These are phyloP conservation scores for Epiblema foenella DNA, from an alignment of 2,888 invertebrate species.

Conservation along the genomic window DNA sequence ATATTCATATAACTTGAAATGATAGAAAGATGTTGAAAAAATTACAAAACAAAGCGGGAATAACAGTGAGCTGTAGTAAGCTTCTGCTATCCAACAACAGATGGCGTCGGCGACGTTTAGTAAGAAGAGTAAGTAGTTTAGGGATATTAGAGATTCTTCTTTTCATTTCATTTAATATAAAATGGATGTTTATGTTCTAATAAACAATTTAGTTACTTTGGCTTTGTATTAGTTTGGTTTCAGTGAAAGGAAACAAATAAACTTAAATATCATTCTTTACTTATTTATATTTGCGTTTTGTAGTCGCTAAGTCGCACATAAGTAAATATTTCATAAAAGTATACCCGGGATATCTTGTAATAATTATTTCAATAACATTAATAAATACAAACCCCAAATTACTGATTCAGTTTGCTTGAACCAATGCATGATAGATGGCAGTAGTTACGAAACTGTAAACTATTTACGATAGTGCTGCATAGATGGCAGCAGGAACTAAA, in stretches of 20 bases:
- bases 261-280: too few relatives aligned
- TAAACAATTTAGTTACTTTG: too few relatives aligned
- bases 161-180: too few relatives aligned
- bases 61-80: constrained; percentile 25
- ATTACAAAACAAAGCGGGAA: not conserved
- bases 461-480: constrained; percentile 8
- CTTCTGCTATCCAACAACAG: constrained; percentile 56
- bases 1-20: too few relatives aligned
- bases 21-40: not conserved
- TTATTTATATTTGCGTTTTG: too few relatives aligned
- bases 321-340: too few relatives aligned
- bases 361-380: not conserved
- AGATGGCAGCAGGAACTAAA: constrained; percentile 26
- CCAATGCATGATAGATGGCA: constrained; percentile 13
- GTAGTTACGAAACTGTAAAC: not conserved
- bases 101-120: constrained; percentile 49
- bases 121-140: not conserved
- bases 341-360: too few relatives aligned
- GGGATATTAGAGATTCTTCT: not conserved
- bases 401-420: not conserved
- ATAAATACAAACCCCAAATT: not conserved
- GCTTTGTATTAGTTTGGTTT: too few relatives aligned
- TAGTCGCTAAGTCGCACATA: too few relatives aligned
- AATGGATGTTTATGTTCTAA: too few relatives aligned
- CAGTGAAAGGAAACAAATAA: too few relatives aligned